Percentiles rank a stretch among this genome's conserved stretches.
Evolutionary conservation across 2,797 vertebrate genomes (phyloP).

Genomic region (Melopsittacus undulatus): DNA sequence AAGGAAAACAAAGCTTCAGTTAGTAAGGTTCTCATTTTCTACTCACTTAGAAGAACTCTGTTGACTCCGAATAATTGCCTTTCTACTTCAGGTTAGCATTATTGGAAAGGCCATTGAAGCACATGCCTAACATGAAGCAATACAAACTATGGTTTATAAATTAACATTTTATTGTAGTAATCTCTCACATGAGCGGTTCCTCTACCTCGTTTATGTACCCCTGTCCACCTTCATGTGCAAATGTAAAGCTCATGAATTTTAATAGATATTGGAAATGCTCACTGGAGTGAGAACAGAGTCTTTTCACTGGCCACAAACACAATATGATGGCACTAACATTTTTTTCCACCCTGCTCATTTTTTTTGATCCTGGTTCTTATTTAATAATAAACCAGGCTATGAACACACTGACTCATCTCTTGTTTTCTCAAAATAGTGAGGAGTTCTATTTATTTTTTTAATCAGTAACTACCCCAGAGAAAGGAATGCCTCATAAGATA

Average conservation of each 20-base stretch:
- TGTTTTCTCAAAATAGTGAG: conserved; percentile 69
- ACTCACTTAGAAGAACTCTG: not conserved
- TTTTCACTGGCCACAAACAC: conserved; percentile 1
- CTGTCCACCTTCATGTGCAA: conserved; percentile 22
- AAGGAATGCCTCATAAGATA: conserved; percentile 66
- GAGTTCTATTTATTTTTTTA: conserved; percentile 67
- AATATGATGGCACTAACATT: not conserved
- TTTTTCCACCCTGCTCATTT: conserved; percentile 1
- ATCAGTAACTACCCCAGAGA: conserved; percentile 63
- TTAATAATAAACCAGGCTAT: conserved; percentile 61
- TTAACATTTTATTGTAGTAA: conserved; percentile 27
- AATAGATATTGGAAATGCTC: conserved; percentile 21
- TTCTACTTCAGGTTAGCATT: not conserved
- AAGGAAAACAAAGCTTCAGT: not conserved
- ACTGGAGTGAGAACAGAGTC: not conserved
- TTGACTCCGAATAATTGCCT: not conserved
- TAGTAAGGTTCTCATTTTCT: not conserved
- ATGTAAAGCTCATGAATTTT: conserved; percentile 23
- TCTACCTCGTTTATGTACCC: not conserved
- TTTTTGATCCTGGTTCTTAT: conserved; percentile 52
- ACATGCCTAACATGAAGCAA: not conserved
- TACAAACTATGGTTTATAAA: not conserved
- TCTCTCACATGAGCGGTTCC: not conserved
- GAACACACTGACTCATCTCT: conserved; percentile 54
- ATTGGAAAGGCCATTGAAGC: not conserved